Evolutionary conservation across 2,888 invertebrate genomes (phyloP), one percentile per base, ranked within the genome.

Genomic region (Sclerodermus sp.): DNA sequence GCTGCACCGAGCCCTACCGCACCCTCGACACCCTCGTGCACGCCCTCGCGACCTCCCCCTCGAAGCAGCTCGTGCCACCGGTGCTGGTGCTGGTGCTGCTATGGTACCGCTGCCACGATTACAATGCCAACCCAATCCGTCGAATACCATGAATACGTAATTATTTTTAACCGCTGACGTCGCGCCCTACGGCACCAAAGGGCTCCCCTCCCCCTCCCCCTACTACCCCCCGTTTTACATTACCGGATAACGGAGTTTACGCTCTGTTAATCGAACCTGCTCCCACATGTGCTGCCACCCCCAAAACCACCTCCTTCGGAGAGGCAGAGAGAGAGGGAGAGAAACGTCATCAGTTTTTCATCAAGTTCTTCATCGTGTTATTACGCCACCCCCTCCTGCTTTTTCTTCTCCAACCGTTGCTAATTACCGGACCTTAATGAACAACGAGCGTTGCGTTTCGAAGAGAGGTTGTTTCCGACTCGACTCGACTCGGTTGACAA

Each of bases 101-200:
- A 51, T 55, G 55, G 49, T n/a, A n/a, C n/a, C n/a, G n/a, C n/a
- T n/a, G n/a, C n/a, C n/a, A n/a, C n/a, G n/a, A n/a, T n/a, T 23
- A 63, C 64, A 61, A 66, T 58, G 58, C 49, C 39, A 53, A 60
- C 30, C 49, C 53, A 53, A 60, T 48, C 42, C 51, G 44, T 51
- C 53, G 61, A 68, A 65, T 60, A 55, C 58, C 57, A 66, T 66
- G 71, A 72, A 73, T 72, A 64, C 62, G 60, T 72, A 73, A 73
- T 73, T 68, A 68, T 65, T 67, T 59, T 55, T 60, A 69, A 71
- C 71, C 67, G 73, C 70, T 67, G 66, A 57, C 55, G 58, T 49
- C 49, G 47, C 45, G n/a, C n/a, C n/a, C n/a, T 49, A 42, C 45
- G 15, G 16, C 10, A 13, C 38, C 15, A 14, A 38, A 38, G 51